Conservation (phyloP, 2,797 vertebrate genomes). For the Tragopan temminckii region DNA sequence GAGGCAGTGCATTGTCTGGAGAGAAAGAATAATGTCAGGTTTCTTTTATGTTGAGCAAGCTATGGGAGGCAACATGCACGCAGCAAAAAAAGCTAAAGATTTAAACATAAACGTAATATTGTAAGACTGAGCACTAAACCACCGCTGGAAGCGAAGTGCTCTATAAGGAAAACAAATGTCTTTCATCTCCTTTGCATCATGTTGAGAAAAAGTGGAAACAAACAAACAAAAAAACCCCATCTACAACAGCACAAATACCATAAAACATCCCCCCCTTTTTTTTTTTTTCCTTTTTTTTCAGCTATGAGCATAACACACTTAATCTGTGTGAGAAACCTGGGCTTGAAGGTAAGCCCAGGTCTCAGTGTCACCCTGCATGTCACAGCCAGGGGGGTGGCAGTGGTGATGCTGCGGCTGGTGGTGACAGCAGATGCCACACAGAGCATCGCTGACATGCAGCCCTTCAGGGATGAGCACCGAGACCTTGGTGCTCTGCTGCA, state of each 20-base stretch:
- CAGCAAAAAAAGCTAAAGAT: slow-evolving; percentile 30
- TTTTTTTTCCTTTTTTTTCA: accelerated
- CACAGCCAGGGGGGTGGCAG: neutral
- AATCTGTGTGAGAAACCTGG: neutral
- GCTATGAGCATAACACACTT: neutral
- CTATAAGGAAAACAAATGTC: slow-evolving; percentile 8
- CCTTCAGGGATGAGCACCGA: neutral
- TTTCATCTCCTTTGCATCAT: neutral
- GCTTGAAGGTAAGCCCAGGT: neutral
- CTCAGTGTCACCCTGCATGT: neutral
- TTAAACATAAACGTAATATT: slow-evolving; percentile 50
- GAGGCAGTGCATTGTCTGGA: neutral
- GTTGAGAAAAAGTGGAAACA: neutral
- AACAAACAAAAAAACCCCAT: neutral
- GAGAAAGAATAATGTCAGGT: slow-evolving; percentile 9
- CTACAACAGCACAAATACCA: accelerated
- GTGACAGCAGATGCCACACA: neutral
- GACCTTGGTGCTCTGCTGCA: neutral
- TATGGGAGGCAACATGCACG: slow-evolving; percentile 37
- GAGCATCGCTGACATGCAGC: neutral
- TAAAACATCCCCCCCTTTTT: neutral
- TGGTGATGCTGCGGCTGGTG: neutral
- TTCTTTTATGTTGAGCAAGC: slow-evolving; percentile 18
- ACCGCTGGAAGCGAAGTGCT: neutral
- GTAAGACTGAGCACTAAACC: slow-evolving; percentile 24